Evolutionary conservation across 2,797 vertebrate genomes (phyloP), one percentile per base, ranked within the genome.

Genomic region (Karalla daura): DNA sequence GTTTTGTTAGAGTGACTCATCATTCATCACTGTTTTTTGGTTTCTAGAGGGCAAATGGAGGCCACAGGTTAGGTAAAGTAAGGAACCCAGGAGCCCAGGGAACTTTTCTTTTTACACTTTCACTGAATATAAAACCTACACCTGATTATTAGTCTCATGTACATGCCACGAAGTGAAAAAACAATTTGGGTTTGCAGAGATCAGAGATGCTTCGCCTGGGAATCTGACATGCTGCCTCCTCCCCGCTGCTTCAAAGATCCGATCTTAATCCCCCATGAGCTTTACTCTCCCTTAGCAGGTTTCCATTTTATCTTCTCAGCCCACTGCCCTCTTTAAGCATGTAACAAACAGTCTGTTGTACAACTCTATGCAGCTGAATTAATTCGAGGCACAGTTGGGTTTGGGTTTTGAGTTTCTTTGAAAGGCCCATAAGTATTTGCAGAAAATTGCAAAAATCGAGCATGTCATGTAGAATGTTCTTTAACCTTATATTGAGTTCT

Each of bases 201-300:
- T 73, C 80, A 53, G 33, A 67, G 27, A 71, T 62, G 61, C 59
- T 69, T 28, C 74, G 70, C 28, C 41, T 20, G 64, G 51, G 41
- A 52, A 40, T 65, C 63, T 65, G 49, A 76, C 55, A 63, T 67
- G 51, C 33, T 62, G 59, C 61, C 45, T 81, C 52, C 41, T 55
- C 63, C 69, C 39, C 30, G 5, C 52, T 51, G 51, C 53, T 84
- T 76, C 61, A 72, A 64, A 79, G 61, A 74, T 80, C 46, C 47
- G 62, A 84, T 86, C 66, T 72, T 78, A 83, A 84, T 86, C 76
- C 77, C 63, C 45, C 18, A 13, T 45, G 43, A 79, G 61, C 40
- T 70, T 71, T 60, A 41, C 44, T 72, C 44, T 80, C 45, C 63
- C 44, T 58, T 24, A 55, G 56, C 36, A 73, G 68, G 56, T 76